Base-by-base conservation (phyloP, 2,888 invertebrate genomes). In the Ornithoptera alexandrae region DNA sequence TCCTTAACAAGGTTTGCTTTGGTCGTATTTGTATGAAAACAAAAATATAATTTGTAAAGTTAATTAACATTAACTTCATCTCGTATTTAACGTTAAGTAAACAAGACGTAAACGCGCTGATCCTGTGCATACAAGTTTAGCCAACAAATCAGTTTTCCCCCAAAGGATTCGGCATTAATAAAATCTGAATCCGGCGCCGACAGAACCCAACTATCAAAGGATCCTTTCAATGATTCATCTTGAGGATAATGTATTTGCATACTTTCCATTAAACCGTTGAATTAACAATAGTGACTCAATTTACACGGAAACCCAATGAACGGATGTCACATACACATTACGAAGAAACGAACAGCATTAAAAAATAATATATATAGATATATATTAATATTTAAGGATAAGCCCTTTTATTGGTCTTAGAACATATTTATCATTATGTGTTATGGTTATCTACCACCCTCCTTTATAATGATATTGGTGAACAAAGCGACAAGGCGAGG, bases 161-260 rank as follows among this genome's bases (percentile, higher is more conserved):
- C 20, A 36, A 63, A 59, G 50, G n/a, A 58, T 68, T 4, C 58
- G 59, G 20, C 58, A 8, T 15, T 58, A 65, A 58, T 57, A 58
- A 36, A 68, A 50, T 56, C 46, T 15, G 20, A 62, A 57, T 24
- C 42, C n/a, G 57, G 24, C 22, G 22, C 56, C 62, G 22, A 42
- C 22, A 10, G 20, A 30, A 7, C n/a, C n/a, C 18, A 62, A 42
- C 65, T 59, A 57, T 56, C 67, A 57, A 67, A 61, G 56, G 42
- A 53, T 53, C 67, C 67, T 62, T 30, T 68, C 30, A 68, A 59
- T 68, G 68, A 68, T 50, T 68, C 58, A 63, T 63, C 46, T 63
- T 59, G 50, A 68, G 57, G 58, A 59, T 62, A 68, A 64, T 59
- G 63, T 65, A 65, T 69, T 53, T 69, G 22, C 60, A 22, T 60